These are phyloP conservation scores for Anthonomus grandis DNA, from an alignment of 1,140 invertebrate genomes.

Conservation along the genomic window DNA sequence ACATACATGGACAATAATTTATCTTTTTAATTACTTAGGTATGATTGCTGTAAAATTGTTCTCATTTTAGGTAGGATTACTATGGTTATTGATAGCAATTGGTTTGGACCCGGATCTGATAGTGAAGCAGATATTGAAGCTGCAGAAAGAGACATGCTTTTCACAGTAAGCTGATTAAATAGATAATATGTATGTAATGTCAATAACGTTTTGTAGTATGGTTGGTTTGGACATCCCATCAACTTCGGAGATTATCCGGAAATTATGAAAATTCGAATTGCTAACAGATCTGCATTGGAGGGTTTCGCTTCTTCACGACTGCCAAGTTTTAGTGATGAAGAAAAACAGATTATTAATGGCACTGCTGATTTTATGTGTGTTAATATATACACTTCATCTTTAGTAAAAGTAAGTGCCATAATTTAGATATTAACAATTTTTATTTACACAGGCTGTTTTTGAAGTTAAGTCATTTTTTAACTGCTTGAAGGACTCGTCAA, in stretches of 20 bases:
- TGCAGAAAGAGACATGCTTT: slow-evolving; percentile 8
- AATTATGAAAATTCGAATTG: slow-evolving; percentile 57
- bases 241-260: slow-evolving; percentile 62
- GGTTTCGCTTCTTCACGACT: slow-evolving; percentile 54
- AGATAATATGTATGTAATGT: not conserved
- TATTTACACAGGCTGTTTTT: too few relatives aligned
- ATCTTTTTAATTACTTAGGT: too few relatives aligned
- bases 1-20: too few relatives aligned
- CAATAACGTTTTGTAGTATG: slow-evolving; percentile 49
- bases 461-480: too few relatives aligned
- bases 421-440: too few relatives aligned
- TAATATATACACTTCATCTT: slow-evolving; percentile 19
- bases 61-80: slow-evolving; percentile 16
- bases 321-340: slow-evolving; percentile 46
- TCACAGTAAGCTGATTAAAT: slow-evolving; percentile 7
- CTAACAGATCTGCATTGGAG: slow-evolving; percentile 56
- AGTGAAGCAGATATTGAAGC: slow-evolving; percentile 13
- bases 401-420: slow-evolving; percentile 1
- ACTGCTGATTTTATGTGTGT: slow-evolving; percentile 15
- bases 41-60: too few relatives aligned
- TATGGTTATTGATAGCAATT: slow-evolving; percentile 21
- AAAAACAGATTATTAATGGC: slow-evolving; percentile 55
- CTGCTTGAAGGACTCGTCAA: too few relatives aligned
- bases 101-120: slow-evolving; percentile 17
- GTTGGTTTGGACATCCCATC: slow-evolving; percentile 62